Evolutionary conservation across 2,113 vertebrate species (phyloP).

Genomic region (Condylura cristata): DNA sequence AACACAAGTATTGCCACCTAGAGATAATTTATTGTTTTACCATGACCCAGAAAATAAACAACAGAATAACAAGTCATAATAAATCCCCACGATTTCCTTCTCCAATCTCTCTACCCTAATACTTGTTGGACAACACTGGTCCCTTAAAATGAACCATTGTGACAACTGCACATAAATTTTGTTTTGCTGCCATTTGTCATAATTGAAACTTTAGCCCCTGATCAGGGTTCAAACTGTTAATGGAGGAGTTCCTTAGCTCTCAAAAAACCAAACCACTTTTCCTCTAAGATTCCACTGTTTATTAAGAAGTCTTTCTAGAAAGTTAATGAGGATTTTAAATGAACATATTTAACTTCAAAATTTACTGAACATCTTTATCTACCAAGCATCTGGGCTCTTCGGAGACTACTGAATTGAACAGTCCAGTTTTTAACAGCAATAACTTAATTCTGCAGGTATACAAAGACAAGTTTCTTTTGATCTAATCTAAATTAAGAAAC

Average conservation of each 20-base stretch:
- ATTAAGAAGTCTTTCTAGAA: conserved; percentile 41
- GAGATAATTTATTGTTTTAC: conserved; percentile 74
- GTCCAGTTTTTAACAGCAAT: conserved; percentile 56
- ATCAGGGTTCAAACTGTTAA: conserved; percentile 20
- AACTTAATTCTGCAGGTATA: conserved; percentile 60
- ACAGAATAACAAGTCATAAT: conserved; percentile 37
- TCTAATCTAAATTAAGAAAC: conserved; percentile 60
- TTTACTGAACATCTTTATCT: conserved; percentile 55
- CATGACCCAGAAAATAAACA: conserved; percentile 64
- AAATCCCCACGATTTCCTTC: conserved; percentile 6
- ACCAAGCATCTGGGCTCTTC: conserved; percentile 54
- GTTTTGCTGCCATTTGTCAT: conserved; percentile 3
- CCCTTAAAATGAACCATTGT: conserved; percentile 11
- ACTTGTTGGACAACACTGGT: background rate
- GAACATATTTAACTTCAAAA: conserved; percentile 49
- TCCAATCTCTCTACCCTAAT: conserved; percentile 2
- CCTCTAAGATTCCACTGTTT: conserved; percentile 21
- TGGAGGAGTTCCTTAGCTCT: conserved; percentile 10
- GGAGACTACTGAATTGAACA: conserved; percentile 48
- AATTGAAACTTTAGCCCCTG: background rate
- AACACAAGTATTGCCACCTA: conserved; percentile 31
- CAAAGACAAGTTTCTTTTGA: conserved; percentile 54
- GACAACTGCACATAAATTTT: background rate
- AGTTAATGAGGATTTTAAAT: conserved; percentile 53
- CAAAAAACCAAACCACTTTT: background rate